Evolutionary conservation across 2,113 vertebrate genomes (phyloP).

Genomic region (Barbus barbus): DNA sequence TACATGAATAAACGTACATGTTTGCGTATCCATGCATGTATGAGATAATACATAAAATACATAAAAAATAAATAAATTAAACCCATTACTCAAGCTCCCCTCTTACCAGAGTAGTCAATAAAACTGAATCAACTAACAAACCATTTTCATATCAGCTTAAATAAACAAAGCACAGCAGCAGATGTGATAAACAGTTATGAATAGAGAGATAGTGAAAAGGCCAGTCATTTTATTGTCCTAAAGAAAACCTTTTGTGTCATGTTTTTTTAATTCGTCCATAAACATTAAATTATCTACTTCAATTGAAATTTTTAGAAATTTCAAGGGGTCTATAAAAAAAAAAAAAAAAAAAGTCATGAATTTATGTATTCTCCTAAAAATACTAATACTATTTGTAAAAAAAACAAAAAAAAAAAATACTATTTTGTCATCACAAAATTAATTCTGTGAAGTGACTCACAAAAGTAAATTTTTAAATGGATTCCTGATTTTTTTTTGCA

Average conservation of each 20-base stretch:
- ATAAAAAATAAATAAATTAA: not conserved
- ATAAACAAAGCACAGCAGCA: not conserved
- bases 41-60: not conserved
- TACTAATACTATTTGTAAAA: not conserved
- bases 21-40: not conserved
- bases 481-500: too few relatives aligned
- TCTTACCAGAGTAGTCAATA: not conserved
- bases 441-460: too few relatives aligned
- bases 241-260: not conserved
- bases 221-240: not conserved
- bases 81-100: not conserved
- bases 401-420: too few relatives aligned
- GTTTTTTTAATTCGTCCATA: not conserved
- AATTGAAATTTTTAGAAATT: too few relatives aligned
- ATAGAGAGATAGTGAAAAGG: not conserved
- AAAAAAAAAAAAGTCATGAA: not conserved
- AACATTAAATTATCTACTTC: not conserved
- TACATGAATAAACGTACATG: slow-evolving; percentile 59
- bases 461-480: too few relatives aligned
- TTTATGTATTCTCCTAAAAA: not conserved
- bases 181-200: not conserved
- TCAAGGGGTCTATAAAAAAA: not conserved
- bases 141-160: not conserved
- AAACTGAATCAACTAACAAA: not conserved
- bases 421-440: too few relatives aligned